A percentile compares a stretch with the other conserved stretches of the same genome.
These are phyloP conservation scores for Eriosoma lanigerum DNA, from an alignment of 1,140 invertebrate species.

Conservation along the genomic window DNA sequence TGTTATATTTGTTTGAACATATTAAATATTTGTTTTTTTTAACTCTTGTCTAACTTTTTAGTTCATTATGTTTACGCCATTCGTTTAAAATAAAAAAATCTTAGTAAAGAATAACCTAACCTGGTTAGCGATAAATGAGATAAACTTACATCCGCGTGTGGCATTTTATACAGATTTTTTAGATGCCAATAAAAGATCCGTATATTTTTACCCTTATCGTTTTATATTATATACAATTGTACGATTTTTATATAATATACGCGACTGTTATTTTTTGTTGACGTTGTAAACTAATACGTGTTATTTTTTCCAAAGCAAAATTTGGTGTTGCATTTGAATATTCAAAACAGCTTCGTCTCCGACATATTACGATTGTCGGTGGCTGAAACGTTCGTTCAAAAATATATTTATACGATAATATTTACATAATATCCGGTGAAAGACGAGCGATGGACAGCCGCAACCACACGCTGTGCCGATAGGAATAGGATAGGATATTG, in stretches of 20 bases:
- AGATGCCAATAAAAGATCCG: neutral
- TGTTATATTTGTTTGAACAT: too few relatives aligned
- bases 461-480: neutral
- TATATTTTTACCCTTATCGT: neutral
- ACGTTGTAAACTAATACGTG: too few relatives aligned
- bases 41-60: too few relatives aligned
- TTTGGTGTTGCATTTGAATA: neutral
- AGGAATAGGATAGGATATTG: too few relatives aligned
- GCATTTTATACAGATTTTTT: slow-evolving; percentile 3
- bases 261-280: too few relatives aligned
- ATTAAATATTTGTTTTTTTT: too few relatives aligned
- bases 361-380: neutral
- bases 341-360: neutral
- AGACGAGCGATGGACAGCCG: too few relatives aligned
- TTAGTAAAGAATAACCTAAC: too few relatives aligned
- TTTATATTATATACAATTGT: neutral
- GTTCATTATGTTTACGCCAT: too few relatives aligned
- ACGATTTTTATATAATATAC: neutral
- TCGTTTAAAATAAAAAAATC: too few relatives aligned
- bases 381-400: neutral
- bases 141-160: neutral
- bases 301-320: too few relatives aligned
- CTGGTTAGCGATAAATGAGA: neutral
- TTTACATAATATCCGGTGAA: slow-evolving; percentile 23
- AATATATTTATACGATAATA: neutral